These are phyloP conservation scores for Automeris io DNA, from an alignment of 2,888 invertebrate species.

Conservation along the genomic window DNA sequence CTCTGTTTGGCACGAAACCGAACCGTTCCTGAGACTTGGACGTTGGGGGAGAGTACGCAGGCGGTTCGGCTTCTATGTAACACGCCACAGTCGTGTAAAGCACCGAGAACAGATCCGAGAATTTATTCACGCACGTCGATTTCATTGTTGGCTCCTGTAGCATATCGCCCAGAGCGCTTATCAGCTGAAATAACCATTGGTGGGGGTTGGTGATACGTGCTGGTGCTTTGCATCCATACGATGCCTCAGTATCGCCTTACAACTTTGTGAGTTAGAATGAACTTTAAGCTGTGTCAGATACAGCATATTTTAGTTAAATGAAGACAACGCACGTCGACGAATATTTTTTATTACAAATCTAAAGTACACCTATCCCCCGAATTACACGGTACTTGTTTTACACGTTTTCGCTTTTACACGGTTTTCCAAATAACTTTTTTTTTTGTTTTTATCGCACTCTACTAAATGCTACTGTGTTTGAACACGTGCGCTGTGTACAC, in stretches of 20 bases:
- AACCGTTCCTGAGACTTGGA: constrained; percentile 72
- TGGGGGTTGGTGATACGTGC: neutral
- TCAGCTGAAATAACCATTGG: constrained; percentile 67
- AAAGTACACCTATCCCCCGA: too few species aligned
- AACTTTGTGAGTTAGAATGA: too few species aligned
- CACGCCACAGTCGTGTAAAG: constrained; percentile 84
- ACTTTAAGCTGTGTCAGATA: too few species aligned
- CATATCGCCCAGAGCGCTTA: constrained; percentile 82
- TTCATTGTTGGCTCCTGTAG: constrained; percentile 78
- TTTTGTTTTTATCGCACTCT: too few species aligned
- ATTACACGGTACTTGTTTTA: too few species aligned
- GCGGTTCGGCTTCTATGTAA: constrained; percentile 83
- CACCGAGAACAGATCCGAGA: constrained; percentile 84
- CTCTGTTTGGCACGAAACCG: constrained; percentile 81
- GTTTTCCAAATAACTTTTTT: too few species aligned
- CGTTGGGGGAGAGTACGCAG: constrained; percentile 64
- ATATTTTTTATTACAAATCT: too few species aligned
- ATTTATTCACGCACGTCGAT: constrained; percentile 76
- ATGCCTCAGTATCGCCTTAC: constrained; percentile 35
- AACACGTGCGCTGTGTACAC: too few species aligned
- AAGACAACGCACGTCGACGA: too few species aligned
- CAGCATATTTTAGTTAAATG: too few species aligned
- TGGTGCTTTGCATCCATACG: neutral
- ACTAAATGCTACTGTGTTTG: too few species aligned
- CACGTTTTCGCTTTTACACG: too few species aligned